A percentile compares a stretch with the other conserved stretches of the same genome.
phyloP scores from a whole-genome alignment of 92 coral and sea anemone genomes.

The Umimayanthus chanpuru region DNA sequence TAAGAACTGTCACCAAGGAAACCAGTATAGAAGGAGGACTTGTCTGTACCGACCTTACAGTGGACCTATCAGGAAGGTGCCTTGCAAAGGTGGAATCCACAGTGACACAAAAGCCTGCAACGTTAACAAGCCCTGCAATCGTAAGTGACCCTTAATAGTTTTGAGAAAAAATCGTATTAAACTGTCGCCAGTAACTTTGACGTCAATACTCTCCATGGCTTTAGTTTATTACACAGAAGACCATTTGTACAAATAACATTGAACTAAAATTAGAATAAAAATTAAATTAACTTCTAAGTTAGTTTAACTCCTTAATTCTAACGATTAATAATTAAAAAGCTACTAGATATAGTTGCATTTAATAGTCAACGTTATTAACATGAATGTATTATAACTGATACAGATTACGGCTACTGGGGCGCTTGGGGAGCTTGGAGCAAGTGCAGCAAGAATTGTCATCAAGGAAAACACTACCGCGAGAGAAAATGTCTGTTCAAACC shows the following conservation, averaged over 20 bases:
- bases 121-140: constrained; percentile 9
- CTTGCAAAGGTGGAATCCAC: constrained; percentile 31
- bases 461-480: constrained; percentile 17
- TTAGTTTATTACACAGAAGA: no score
- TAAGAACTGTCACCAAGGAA: constrained; percentile 38
- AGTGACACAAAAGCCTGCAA: constrained; percentile 10
- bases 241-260: no score
- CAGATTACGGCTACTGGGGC: constrained; percentile 42
- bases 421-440: constrained; percentile 40
- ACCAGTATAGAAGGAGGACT: background rate
- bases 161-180: background rate
- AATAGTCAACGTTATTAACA: no score
- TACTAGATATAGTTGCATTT: no score
- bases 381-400: background rate
- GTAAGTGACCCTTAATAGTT: background rate
- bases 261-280: no score
- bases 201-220: no score
- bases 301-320: no score
- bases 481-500: background rate
- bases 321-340: no score
- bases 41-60: background rate
- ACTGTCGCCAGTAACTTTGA: background rate
- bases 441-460: constrained; percentile 33
- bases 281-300: no score
- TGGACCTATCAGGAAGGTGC: constrained; percentile 5